Base-by-base conservation (phyloP, 2,888 invertebrate genomes). In the Mesorhabditis sp. region DNA sequence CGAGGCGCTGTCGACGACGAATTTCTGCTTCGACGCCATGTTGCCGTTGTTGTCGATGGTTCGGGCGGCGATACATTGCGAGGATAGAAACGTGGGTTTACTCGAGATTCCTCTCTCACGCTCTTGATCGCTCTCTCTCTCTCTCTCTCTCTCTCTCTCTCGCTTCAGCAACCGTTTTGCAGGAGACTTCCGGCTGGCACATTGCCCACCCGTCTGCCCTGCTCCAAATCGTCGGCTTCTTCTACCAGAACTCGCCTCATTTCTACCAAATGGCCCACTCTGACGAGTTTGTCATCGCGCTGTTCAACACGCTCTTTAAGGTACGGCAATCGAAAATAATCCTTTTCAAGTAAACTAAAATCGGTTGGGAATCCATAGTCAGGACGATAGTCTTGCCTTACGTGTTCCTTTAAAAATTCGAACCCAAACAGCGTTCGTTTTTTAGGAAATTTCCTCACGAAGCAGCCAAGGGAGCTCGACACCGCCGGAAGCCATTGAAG, bases 211-310 rank as follows among this genome's bases (percentile, higher is more conserved):
- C 78, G 15, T 70, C 74, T 7, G 74, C 76, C 6, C 72, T 89
- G 73, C 85, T 90, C 70, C 89, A 93, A 90, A 93, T 97, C 80
- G 88, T 98, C 61, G 93, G 95, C 86, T 95, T 94, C 85, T 89
- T 98, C 15, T 97, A 98, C 88, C 92, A 0, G 95, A 96, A 87
- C 94, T 96, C 86, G 92, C 93, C 88, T 91, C 45, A 75, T 13
- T 80, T 80, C 68, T 80, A 76, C 70, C 68, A 73, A 10, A 68
- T 74, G 42, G 74, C 76, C 4, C 78, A 79, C 62, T 71, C 78
- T 0, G 78, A 79, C 5, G 80, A 79, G 61, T 83, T 83, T 62
- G 74, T 83, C 10, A 69, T 82, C 5, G 75, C 77, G 0, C 69
- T 81, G 6, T 83, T 83, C 67, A 75, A 78, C n/a, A 68, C 76